A percentile compares a stretch with the other conserved stretches of the same genome.
Evolutionary conservation across 2,113 vertebrate species (phyloP).

Genomic region (Oreochromis aureus): DNA sequence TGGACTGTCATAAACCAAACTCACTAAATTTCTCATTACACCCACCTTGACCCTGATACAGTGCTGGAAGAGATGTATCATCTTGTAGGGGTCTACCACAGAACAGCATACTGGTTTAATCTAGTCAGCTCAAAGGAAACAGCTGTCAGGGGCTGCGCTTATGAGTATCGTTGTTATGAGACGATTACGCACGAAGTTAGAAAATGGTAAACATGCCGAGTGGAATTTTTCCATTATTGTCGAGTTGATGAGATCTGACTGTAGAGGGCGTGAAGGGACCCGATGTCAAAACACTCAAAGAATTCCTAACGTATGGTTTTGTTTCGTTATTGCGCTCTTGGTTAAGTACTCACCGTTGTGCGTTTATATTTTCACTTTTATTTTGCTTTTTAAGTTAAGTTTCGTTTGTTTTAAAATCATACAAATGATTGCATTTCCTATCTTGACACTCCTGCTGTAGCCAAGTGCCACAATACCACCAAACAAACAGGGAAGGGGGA

Average conservation of each 20-base stretch:
- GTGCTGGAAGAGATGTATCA: not conserved
- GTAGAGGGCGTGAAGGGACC: slow-evolving; percentile 17
- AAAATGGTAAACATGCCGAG: slow-evolving; percentile 4
- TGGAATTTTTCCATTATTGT: slow-evolving; percentile 12
- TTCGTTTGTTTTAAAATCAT: not conserved
- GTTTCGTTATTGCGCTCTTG: not conserved
- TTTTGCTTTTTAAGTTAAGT: not conserved
- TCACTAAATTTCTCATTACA: not conserved
- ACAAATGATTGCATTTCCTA: not conserved
- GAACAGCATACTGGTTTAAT: not conserved
- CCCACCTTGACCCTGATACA: slow-evolving; percentile 3
- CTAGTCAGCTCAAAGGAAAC: not conserved
- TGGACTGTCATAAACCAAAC: not conserved
- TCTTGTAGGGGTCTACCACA: not conserved
- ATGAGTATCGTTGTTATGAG: not conserved
- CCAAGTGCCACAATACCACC: not conserved
- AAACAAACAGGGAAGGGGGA: not conserved
- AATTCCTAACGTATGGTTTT: not conserved
- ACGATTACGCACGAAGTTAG: not conserved
- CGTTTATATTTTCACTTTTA: not conserved
- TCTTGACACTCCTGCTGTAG: not conserved
- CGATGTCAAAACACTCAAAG: not conserved
- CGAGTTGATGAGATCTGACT: not conserved
- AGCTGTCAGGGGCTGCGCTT: not conserved
- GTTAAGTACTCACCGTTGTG: too few species aligned